Evolutionary conservation across 2,113 vertebrate species (phyloP).

Genomic region (Lepus timidus): DNA sequence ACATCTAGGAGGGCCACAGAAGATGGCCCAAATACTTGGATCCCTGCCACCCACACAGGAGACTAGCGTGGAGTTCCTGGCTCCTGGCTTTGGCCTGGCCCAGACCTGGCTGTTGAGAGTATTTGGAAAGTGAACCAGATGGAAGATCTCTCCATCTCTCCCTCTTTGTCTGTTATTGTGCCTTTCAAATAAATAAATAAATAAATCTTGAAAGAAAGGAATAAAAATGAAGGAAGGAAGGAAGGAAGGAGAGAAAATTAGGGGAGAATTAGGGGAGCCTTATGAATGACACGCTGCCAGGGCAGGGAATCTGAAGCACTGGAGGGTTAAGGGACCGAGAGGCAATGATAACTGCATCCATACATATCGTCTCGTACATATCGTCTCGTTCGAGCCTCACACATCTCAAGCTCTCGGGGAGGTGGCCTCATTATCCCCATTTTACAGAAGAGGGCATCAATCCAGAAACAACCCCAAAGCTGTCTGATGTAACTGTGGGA

Average conservation of each 20-base stretch:
- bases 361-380: background rate
- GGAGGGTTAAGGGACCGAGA: background rate
- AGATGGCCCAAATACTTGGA: too few species aligned
- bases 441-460: constrained; percentile 30
- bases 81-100: too few species aligned
- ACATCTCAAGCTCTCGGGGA: background rate
- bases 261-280: background rate
- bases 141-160: too few species aligned
- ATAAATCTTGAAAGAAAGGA: too few species aligned
- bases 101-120: too few species aligned
- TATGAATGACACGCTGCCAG: background rate
- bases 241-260: background rate
- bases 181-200: too few species aligned
- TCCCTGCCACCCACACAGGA: too few species aligned
- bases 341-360: background rate
- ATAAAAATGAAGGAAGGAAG: too few species aligned
- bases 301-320: background rate
- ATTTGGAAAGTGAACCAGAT: too few species aligned
- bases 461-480: background rate
- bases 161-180: too few species aligned
- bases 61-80: too few species aligned
- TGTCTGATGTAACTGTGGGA: background rate
- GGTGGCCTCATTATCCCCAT: background rate
- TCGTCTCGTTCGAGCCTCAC: background rate
- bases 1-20: too few species aligned